phyloP scores from a whole-genome alignment of 2,888 invertebrate species.

The Pimpla rufipes region DNA sequence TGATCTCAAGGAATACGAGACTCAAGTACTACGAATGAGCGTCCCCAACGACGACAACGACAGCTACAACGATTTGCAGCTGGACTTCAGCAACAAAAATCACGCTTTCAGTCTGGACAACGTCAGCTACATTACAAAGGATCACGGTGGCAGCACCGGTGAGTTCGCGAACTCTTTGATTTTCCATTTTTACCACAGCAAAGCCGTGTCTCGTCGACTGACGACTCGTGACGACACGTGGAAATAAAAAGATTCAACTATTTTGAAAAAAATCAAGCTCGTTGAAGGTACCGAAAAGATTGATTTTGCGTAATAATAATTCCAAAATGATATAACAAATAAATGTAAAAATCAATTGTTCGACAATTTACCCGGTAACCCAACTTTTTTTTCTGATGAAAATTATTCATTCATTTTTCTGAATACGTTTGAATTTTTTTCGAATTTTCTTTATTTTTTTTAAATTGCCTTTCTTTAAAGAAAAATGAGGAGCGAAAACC shows the following conservation, averaged over 20 bases:
- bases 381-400: no score
- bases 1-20: slow-evolving; percentile 97
- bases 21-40: slow-evolving; percentile 97
- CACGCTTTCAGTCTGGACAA: slow-evolving; percentile 95
- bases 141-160: slow-evolving; percentile 89
- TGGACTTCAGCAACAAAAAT: slow-evolving; percentile 95
- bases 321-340: no score
- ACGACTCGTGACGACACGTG: not conserved
- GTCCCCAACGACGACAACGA: slow-evolving; percentile 94
- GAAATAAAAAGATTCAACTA: not conserved
- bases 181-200: not conserved
- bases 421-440: no score
- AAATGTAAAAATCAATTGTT: no score
- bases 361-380: no score
- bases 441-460: no score
- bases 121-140: slow-evolving; percentile 95
- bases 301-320: no score
- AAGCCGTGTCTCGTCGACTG: not conserved
- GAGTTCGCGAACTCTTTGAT: slow-evolving; percentile 58
- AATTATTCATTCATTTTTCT: no score
- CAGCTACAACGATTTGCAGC: slow-evolving; percentile 91
- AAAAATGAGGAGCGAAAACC: no score
- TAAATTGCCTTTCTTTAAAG: no score
- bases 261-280: no score
- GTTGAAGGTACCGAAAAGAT: no score